phyloP scores from a whole-genome alignment of 1,140 invertebrate species.

The Drosophila mojavensis region DNA sequence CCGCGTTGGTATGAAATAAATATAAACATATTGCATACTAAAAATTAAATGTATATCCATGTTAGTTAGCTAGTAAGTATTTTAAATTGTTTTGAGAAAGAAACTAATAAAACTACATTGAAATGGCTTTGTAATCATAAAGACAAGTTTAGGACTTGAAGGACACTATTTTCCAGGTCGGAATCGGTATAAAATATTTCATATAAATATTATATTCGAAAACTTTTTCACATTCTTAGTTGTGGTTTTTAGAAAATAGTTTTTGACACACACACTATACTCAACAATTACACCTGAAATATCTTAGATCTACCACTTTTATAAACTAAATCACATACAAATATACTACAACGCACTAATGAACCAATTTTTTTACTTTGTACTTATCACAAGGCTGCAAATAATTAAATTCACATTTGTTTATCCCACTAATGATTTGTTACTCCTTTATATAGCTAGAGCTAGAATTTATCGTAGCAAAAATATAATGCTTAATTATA shows the following conservation, averaged over 20 bases:
- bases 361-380: too few relatives aligned
- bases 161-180: slow-evolving; percentile 10
- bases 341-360: too few relatives aligned
- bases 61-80: slow-evolving; percentile 39
- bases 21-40: slow-evolving; percentile 3
- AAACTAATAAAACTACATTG: slow-evolving; percentile 16
- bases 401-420: too few relatives aligned
- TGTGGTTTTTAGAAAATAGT: slow-evolving; percentile 1
- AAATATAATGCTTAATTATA: too few relatives aligned
- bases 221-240: background rate
- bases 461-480: too few relatives aligned
- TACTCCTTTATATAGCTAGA: too few relatives aligned
- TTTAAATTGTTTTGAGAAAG: slow-evolving; percentile 19
- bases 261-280: background rate
- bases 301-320: background rate
- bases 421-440: too few relatives aligned
- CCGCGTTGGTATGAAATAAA: background rate
- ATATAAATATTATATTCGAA: background rate
- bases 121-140: slow-evolving; percentile 4
- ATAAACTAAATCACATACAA: too few relatives aligned
- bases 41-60: background rate
- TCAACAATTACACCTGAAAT: background rate
- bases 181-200: background rate
- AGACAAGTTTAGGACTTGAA: background rate
- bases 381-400: too few relatives aligned